phyloP scores from a whole-genome alignment of 2,113 vertebrate species.

The Polyodon spathula region DNA sequence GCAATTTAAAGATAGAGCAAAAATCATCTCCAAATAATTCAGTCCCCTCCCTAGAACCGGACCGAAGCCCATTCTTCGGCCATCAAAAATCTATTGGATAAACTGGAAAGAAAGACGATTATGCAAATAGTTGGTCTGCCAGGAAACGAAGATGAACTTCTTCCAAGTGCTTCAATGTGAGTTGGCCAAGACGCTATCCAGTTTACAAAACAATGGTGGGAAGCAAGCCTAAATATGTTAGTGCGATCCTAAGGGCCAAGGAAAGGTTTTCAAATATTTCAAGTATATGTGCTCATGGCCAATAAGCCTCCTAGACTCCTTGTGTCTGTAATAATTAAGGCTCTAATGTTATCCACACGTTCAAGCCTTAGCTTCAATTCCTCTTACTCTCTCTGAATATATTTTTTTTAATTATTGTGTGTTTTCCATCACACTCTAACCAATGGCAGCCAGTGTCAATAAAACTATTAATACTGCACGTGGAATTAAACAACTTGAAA shows the following conservation, averaged over 20 bases:
- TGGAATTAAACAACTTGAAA: too few relatives aligned
- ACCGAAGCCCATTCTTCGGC: constrained; percentile 33
- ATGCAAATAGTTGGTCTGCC: constrained; percentile 61
- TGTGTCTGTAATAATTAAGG: background rate
- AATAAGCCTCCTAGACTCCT: constrained; percentile 1
- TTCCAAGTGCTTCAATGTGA: constrained; percentile 58
- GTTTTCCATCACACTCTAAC: too few relatives aligned
- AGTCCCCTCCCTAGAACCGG: constrained; percentile 37
- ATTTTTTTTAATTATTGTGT: too few relatives aligned
- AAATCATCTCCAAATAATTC: constrained; percentile 22
- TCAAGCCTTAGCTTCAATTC: constrained; percentile 4
- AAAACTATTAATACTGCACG: too few relatives aligned
- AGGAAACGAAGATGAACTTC: constrained; percentile 40
- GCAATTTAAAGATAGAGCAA: constrained; percentile 13
- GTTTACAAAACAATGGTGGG: constrained; percentile 36
- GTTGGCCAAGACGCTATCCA: constrained; percentile 30
- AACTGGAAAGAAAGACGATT: constrained; percentile 48
- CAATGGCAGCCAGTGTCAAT: too few relatives aligned
- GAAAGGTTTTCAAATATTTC: background rate
- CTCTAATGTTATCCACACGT: constrained; percentile 3
- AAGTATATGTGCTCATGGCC: background rate
- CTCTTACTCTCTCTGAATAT: too few relatives aligned
- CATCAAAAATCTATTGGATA: constrained; percentile 43
- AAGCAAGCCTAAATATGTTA: constrained; percentile 22
- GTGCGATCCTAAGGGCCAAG: constrained; percentile 16